Percentiles rank a stretch among this genome's conserved stretches.
phyloP scores from a whole-genome alignment of 1,140 invertebrate species.

The Neodiprion lecontei region DNA sequence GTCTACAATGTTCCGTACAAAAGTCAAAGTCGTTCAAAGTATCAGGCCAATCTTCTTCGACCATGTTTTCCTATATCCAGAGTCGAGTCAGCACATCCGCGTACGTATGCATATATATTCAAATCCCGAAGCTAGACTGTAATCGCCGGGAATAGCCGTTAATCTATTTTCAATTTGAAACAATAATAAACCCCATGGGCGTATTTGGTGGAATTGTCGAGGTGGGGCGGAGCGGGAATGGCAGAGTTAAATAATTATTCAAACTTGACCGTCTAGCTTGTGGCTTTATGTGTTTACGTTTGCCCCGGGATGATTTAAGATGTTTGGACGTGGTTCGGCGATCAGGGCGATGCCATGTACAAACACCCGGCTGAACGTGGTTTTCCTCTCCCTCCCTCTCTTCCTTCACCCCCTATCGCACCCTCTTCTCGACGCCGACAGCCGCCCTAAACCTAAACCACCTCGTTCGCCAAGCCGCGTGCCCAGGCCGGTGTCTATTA shows the following conservation, averaged over 20 bases:
- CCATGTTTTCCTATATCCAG: too few relatives aligned
- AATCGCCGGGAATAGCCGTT: not conserved
- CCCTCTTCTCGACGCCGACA: not conserved
- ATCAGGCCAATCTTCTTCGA: too few relatives aligned
- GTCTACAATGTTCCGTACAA: too few relatives aligned
- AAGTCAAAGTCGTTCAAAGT: too few relatives aligned
- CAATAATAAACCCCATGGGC: not conserved
- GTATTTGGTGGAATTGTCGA: not conserved
- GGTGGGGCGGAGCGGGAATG: not conserved
- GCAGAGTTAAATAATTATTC: slow-evolving; percentile 12
- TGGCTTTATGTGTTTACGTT: slow-evolving; percentile 9
- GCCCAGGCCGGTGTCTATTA: slow-evolving; percentile 3
- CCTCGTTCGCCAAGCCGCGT: not conserved
- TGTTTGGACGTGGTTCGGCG: slow-evolving; percentile 9
- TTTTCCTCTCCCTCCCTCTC: not conserved
- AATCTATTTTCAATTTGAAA: slow-evolving; percentile 4
- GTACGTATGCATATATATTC: too few relatives aligned
- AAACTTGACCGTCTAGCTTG: not conserved
- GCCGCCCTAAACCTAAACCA: not conserved
- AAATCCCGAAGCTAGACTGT: too few relatives aligned
- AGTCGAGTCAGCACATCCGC: too few relatives aligned
- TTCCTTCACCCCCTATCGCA: not conserved
- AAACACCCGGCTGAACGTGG: not conserved
- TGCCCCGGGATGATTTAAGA: slow-evolving; percentile 9
- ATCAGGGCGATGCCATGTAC: not conserved